These are phyloP conservation scores for Remorina albescens DNA, from an alignment of 2,797 vertebrate species.

Conservation along the genomic window DNA sequence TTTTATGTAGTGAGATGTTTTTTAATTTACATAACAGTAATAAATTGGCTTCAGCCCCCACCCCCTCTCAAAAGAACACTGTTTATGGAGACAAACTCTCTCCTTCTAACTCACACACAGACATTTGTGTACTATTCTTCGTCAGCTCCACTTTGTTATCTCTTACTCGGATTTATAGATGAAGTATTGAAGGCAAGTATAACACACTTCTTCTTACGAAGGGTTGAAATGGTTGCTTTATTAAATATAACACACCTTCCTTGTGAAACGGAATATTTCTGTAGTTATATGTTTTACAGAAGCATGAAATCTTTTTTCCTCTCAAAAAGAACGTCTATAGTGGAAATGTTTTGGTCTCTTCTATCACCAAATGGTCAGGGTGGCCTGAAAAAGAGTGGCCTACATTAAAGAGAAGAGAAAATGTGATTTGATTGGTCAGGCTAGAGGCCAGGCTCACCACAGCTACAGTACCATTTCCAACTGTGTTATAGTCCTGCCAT, in stretches of 20 bases:
- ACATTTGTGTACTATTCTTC: not conserved
- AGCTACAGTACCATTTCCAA: conserved; percentile 32
- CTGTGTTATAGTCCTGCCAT: conserved; percentile 34
- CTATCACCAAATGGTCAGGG: conserved; percentile 27
- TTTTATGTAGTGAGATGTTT: too few species aligned
- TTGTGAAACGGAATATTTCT: not conserved
- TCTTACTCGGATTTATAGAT: not conserved
- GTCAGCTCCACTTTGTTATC: not conserved
- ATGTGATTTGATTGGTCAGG: conserved; percentile 52
- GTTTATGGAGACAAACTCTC: not conserved
- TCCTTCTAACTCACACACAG: not conserved
- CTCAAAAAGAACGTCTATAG: conserved; percentile 9
- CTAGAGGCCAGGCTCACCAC: conserved; percentile 33
- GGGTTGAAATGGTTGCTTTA: not conserved
- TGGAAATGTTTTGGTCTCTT: conserved; percentile 27
- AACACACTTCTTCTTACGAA: too few species aligned
- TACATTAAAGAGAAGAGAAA: conserved; percentile 25
- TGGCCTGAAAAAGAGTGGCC: conserved; percentile 28
- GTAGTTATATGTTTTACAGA: not conserved
- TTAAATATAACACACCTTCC: not conserved
- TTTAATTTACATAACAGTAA: too few species aligned
- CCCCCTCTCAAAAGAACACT: too few species aligned
- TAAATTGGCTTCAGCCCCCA: too few species aligned
- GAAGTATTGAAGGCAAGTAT: too few species aligned
- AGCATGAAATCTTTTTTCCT: not conserved